Conservation (phyloP, 2,113 vertebrate species). For the Pluvialis apricaria region DNA sequence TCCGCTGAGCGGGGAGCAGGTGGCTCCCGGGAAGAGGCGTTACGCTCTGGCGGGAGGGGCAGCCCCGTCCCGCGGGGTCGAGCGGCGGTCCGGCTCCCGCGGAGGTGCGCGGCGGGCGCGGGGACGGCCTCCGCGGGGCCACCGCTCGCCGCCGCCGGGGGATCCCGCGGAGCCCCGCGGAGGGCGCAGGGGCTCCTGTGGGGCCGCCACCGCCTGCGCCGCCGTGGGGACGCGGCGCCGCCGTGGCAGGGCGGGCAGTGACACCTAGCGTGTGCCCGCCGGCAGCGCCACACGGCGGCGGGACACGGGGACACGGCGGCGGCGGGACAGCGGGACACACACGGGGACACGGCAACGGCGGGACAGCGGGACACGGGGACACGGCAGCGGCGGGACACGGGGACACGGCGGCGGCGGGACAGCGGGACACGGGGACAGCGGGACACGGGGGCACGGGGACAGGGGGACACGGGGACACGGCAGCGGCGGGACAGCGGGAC, state of each 20-base stretch:
- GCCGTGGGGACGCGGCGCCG: too few species aligned
- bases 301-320: neutral
- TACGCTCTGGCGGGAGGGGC: neutral
- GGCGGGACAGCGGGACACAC: too few species aligned
- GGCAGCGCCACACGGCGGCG: neutral
- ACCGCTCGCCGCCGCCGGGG: too few species aligned
- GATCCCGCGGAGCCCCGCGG: neutral
- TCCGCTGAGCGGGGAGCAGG: neutral
- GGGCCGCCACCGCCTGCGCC: too few species aligned
- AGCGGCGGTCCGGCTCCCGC: fast-evolving
- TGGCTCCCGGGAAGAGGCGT: neutral
- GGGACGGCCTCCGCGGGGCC: neutral
- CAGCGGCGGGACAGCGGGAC: neutral
- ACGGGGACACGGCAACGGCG: too few species aligned
- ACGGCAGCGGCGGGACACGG: neutral
- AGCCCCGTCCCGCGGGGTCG: neutral
- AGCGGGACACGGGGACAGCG: too few species aligned
- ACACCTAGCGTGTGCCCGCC: slow-evolving; percentile 56
- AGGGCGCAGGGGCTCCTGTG: too few species aligned
- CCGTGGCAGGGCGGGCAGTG: slow-evolving; percentile 53
- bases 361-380: too few species aligned
- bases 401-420: too few species aligned
- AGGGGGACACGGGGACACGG: neutral
- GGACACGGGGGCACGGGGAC: neutral
- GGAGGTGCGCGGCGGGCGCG: neutral